These are phyloP conservation scores for Lacerta agilis DNA, from an alignment of 2,797 vertebrate species.

Conservation along the genomic window DNA sequence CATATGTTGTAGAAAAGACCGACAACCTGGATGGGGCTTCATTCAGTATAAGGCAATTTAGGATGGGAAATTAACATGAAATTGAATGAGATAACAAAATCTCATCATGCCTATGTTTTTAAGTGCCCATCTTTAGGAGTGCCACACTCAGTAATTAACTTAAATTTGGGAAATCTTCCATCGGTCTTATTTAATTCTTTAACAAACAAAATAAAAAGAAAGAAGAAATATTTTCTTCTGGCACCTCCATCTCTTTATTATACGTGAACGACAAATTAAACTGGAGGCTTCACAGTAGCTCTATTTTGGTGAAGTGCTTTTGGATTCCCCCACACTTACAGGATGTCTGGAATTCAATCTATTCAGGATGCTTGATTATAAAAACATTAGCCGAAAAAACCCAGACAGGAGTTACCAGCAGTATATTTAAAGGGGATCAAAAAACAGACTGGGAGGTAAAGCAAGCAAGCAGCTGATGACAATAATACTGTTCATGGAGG, in stretches of 20 bases:
- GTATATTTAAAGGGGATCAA: constrained; percentile 14
- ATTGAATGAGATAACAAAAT: neutral
- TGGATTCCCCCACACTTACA: neutral
- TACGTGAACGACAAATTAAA: neutral
- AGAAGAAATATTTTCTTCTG: neutral
- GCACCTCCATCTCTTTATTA: too few relatives aligned
- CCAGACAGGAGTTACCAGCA: neutral
- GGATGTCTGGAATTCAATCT: constrained; percentile 28
- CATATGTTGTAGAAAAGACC: too few relatives aligned
- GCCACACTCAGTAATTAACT: neutral
- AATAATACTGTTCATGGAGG: neutral
- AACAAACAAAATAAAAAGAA: neutral
- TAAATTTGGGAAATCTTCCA: neutral
- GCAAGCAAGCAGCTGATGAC: constrained; percentile 16
- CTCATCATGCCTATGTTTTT: neutral
- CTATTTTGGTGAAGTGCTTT: constrained; percentile 5
- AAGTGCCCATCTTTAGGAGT: neutral
- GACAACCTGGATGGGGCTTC: too few relatives aligned
- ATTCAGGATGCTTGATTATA: constrained; percentile 20
- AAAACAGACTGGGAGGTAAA: constrained; percentile 18
- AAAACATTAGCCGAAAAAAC: constrained; percentile 1
- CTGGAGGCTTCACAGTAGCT: neutral
- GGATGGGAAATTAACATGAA: neutral
- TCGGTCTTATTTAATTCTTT: neutral
- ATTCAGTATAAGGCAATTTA: neutral